Percentiles rank a stretch among this genome's conserved stretches.
Conservation (phyloP, 2,113 vertebrate species). For the Ploceus nigricollis region DNA sequence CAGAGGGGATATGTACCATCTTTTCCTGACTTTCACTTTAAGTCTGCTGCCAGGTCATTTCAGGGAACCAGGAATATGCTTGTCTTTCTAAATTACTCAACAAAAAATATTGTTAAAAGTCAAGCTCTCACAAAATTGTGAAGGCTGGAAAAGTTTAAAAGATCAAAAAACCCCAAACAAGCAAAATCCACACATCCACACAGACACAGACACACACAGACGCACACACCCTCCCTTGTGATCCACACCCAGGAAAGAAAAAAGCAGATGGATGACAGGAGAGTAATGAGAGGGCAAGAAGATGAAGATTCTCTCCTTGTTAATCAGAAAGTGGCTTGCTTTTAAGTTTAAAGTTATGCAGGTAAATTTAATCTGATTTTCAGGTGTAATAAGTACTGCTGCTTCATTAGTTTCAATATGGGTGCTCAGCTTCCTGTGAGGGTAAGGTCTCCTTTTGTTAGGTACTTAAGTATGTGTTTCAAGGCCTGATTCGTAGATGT, state of each 20-base stretch:
- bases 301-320: not conserved
- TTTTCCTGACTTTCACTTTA: not conserved
- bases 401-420: constrained; percentile 9
- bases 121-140: not conserved
- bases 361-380: constrained; percentile 22
- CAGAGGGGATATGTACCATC: not conserved
- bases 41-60: not conserved
- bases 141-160: not conserved
- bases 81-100: not conserved
- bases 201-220: no score
- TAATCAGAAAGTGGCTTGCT: not conserved
- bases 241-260: not conserved
- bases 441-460: constrained; percentile 5
- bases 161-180: rapidly evolving
- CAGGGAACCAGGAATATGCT: not conserved
- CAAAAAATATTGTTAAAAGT: not conserved
- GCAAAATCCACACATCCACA: not conserved
- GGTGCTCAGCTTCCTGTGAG: not conserved
- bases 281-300: not conserved
- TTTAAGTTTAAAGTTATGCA: not conserved
- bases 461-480: not conserved
- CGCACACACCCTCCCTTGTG: not conserved
- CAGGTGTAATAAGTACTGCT: not conserved
- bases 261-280: not conserved
- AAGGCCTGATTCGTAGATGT: not conserved